A percentile compares a stretch with the other conserved stretches of the same genome.
These are phyloP conservation scores for Pteropus alecto DNA, from an alignment of 2,113 vertebrate genomes.

Conservation along the genomic window DNA sequence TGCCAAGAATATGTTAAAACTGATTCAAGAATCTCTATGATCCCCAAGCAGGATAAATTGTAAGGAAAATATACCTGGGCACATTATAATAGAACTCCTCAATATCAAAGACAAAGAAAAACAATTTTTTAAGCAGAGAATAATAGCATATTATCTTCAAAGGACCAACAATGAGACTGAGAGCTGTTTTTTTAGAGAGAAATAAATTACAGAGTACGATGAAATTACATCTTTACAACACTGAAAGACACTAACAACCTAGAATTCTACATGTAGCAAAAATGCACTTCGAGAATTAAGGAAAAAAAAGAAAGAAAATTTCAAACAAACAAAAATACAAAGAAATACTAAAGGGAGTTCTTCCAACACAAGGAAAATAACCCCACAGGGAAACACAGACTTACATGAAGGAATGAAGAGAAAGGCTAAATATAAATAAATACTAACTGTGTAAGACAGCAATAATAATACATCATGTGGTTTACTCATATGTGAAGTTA, in stretches of 20 bases:
- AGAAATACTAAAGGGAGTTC: neutral
- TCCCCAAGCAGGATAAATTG: neutral
- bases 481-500: neutral
- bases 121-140: neutral
- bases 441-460: neutral
- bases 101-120: neutral
- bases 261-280: neutral
- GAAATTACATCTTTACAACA: neutral
- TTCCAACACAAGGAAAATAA: neutral
- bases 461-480: neutral
- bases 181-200: neutral
- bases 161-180: neutral
- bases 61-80: neutral
- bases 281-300: neutral
- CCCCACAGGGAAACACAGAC: neutral
- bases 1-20: slow-evolving; percentile 19
- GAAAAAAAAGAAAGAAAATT: neutral
- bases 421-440: neutral
- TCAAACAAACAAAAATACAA: neutral
- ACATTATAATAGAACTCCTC: neutral
- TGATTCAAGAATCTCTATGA: neutral
- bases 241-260: neutral
- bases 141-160: neutral
- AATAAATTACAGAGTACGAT: neutral
- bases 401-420: neutral